Base-by-base conservation (phyloP, 2,888 invertebrate genomes). In the Tromatobia lineatoria region DNA sequence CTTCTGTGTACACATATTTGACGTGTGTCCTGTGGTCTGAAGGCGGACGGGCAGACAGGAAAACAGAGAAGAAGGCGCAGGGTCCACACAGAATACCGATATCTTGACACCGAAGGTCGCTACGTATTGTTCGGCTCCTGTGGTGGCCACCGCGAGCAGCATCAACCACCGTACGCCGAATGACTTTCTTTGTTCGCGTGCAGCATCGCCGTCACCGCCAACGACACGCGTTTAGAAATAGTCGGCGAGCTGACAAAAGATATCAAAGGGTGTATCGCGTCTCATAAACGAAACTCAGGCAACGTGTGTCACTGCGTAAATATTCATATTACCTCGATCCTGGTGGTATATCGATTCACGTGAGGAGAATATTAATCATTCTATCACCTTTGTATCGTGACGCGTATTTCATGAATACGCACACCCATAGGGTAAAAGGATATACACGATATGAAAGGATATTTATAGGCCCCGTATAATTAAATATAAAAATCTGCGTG, bases 81-180 rank as follows among this genome's bases (percentile, higher is more conserved):
- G 42, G 66, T 81, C 84, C 78, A 66, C 78, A 75, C 50, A 78
- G 84, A 84, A 84, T 84, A 84, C 84, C 84, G 84, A 84, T 84
- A 81, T 81, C 78, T 79, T 50, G 47, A 61, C 29, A 45, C 61
- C 61, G 61, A 64, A 74, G 74, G 20, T 50, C 50, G 61, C 25
- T 34, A 10, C 42, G 66, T 81, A 84, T 84, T 84, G 84, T 84
- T 81, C 81, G 81, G 78, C 70, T 81, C 50, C 81, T 70, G 69
- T 18, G 64, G 54, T 64, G 66, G 73, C 18, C 61, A 47, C 81
- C 71, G 61, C 71, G 73, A 66, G 70, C 71, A 52, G 38, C 70
- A 69, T 52, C 76, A 18, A 50, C 67, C 45, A 75, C 79, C 61
- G 52, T 61, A 59, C 45, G 50, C 64, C 84, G 80, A 69, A 78